Evolutionary conservation across 2,797 vertebrate genomes (phyloP), one percentile per base, ranked within the genome.

Genomic region (Erethizon dorsatum): DNA sequence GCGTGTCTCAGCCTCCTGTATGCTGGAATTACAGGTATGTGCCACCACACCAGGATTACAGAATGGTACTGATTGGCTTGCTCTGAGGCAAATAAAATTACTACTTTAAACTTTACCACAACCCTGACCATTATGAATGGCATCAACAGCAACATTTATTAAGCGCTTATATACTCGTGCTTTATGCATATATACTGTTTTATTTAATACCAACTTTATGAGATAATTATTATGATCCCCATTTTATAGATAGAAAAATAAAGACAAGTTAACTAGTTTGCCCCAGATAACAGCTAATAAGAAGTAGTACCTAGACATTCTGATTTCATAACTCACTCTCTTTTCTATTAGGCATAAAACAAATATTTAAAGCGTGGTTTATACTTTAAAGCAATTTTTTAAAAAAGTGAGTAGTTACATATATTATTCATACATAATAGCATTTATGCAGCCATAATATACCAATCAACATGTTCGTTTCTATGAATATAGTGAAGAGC

Each of bases 221-320:
- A 94, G n/a, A 87, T 63, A 69, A 59, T 69, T 90, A 82, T 57
- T 90, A 65, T 89, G 41, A 91, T 63, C 10, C 31, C 47, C 14
- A 84, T 47, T 95, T 94, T 90, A 83, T 37, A 57, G 45, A 24
- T 79, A 71, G 31, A 90, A 91, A 97, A 95, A 79, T 80, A 31
- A 92, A 92, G 22, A 92, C 20, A 82, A 17, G 2, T 86, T 83
- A 78, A 85, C 26, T 82, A 20, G 65, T 82, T 67, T 90, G 56
- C 20, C 18, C 22, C 33, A 90, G 11, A 22, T 47, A 47, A 78
- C 18, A 90, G 37, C 13, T 90, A 56, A 61, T 59, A 91, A 83
- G n/a, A 90, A 93, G 5, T 69, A 54, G 56, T 90, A 69, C 6
- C 24, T 80, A 65, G 24, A 18, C 28, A 33, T 24, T 52, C 41